These are phyloP conservation scores for Thermophis baileyi DNA, from an alignment of 2,113 vertebrate species.

Conservation along the genomic window DNA sequence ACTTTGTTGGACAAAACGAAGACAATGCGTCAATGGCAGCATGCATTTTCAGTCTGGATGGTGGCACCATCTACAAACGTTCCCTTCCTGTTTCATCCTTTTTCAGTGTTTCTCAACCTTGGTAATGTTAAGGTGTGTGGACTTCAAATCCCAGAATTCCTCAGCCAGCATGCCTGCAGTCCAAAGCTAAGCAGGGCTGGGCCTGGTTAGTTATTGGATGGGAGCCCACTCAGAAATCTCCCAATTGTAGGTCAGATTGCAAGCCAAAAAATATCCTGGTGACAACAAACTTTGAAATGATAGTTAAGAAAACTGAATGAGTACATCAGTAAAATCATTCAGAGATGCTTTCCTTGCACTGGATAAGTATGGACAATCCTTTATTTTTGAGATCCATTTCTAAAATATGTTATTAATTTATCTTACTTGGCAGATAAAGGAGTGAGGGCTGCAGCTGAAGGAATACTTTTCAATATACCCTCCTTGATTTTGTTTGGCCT, in stretches of 20 bases:
- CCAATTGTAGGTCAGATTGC: neutral
- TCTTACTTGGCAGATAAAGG: neutral
- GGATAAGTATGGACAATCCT: too few species aligned
- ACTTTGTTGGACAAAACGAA: neutral
- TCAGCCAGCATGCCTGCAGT: too few species aligned
- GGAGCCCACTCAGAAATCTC: neutral
- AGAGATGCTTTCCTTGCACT: too few species aligned
- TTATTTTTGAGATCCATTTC: neutral
- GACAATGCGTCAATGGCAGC: neutral
- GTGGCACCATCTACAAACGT: neutral
- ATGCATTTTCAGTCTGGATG: neutral
- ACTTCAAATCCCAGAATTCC: too few species aligned
- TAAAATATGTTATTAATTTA: neutral
- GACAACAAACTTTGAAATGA: neutral
- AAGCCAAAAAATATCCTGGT: neutral
- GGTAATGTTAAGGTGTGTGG: too few species aligned
- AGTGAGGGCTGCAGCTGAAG: neutral
- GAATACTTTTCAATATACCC: neutral
- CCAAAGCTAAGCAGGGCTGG: neutral
- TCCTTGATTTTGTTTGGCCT: neutral
- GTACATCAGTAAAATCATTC: neutral
- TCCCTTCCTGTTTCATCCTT: neutral
- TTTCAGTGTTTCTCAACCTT: too few species aligned
- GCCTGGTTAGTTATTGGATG: neutral
- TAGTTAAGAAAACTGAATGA: neutral